A percentile compares a stretch with the other conserved stretches of the same genome.
These are phyloP conservation scores for Pandemis cinnamomeana DNA, from an alignment of 2,888 invertebrate species.

Conservation along the genomic window DNA sequence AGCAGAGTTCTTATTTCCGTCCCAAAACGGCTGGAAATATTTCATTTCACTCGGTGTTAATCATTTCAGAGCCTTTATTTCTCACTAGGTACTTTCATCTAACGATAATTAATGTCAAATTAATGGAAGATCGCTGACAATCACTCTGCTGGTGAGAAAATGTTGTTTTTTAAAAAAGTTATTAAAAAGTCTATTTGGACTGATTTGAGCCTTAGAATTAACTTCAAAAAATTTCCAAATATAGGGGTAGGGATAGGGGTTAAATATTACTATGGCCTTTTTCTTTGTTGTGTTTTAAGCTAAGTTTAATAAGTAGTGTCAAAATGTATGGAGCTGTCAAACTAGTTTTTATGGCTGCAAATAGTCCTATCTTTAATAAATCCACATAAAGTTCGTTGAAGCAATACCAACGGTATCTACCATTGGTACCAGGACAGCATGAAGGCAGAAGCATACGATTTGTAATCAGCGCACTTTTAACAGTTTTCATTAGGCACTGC, in stretches of 20 bases:
- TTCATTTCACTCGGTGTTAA: not conserved
- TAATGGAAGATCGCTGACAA: too few species aligned
- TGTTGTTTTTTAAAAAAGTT: not conserved
- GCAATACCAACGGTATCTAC: not conserved
- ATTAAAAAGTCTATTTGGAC: too few species aligned
- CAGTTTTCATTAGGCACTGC: conserved; percentile 52
- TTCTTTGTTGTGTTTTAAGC: too few species aligned
- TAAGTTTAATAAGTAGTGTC: too few species aligned
- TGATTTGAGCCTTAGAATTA: too few species aligned
- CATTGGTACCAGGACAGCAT: not conserved
- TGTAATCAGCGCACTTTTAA: conserved; percentile 29
- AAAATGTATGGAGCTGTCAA: too few species aligned
- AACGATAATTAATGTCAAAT: not conserved
- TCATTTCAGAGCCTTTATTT: not conserved
- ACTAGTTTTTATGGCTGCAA: too few species aligned
- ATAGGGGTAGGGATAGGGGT: too few species aligned
- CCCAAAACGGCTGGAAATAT: not conserved
- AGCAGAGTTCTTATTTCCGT: not conserved
- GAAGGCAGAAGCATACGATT: not conserved
- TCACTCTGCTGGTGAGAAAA: not conserved
- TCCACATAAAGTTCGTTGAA: too few species aligned
- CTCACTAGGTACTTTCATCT: not conserved
- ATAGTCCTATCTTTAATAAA: too few species aligned
- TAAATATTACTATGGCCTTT: too few species aligned
- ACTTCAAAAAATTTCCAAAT: too few species aligned